Evolutionary conservation across 2,113 vertebrate species (phyloP), one percentile per base, ranked within the genome.

Genomic region (Clupea harengus): DNA sequence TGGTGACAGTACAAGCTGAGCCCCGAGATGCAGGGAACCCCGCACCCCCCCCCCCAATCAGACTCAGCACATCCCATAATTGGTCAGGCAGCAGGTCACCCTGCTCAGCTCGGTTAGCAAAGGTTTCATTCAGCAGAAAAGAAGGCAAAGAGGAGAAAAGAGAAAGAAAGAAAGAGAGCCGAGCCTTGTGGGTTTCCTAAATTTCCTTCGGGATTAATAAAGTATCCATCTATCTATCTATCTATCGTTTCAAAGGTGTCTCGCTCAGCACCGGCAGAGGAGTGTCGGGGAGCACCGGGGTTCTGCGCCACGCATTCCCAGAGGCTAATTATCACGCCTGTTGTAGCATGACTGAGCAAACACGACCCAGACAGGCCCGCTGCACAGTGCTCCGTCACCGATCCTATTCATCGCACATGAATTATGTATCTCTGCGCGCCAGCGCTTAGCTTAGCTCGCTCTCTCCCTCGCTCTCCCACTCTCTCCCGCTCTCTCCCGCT

Each of bases 301-400:
- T 81, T 81, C 60, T 44, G 20, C 64, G 45, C 82, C 45, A n/a
- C 13, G 44, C 25, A 22, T 75, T 89, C 75, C 49, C 80, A 86
- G 75, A 81, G 83, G 84, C 88, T 91, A 89, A 91, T 90, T 88
- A 90, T 83, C 83, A 3, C 46, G 86, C 87, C 84, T 85, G 83
- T 88, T 49, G 85, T 83, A 45, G 64, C 60, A 45, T 85, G 72
- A 87, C 50, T 39, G 54, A 84, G 81, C 47, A 60, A 85, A 84
- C 80, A 39, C 47, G 45, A 28, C n/a, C 49, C 18, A 84, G 81
- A 75, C 85, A 83, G 81, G 28, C 25, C 25, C 67, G 22, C 64
- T n/a, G 82, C 83, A 52, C 20, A 45, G 32, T 8, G n/a, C 85
- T 82, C 72, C 39, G 50, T 81, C 86, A 72, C 45, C 45, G 25